A percentile compares a stretch with the other conserved stretches of the same genome.
Conservation (phyloP, 2,888 invertebrate species). For the Netelia fuscicornis region DNA sequence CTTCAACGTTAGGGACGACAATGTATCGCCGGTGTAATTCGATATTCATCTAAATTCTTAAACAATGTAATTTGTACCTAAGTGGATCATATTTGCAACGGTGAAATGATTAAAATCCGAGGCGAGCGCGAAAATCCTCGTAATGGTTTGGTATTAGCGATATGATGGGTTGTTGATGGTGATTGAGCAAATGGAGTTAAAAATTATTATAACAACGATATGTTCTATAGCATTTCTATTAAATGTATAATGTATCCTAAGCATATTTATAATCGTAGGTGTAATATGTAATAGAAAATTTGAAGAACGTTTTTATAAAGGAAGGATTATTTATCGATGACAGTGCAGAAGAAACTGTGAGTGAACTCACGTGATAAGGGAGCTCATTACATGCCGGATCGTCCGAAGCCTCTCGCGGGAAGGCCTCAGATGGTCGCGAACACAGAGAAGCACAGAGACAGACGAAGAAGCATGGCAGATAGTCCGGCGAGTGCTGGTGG, state of each 20-base stretch:
- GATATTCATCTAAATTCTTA: neutral
- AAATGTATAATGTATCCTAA: neutral
- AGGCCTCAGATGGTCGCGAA: constrained; percentile 85
- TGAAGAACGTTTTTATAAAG: neutral
- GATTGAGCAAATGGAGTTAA: constrained; percentile 26
- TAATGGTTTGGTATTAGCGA: neutral
- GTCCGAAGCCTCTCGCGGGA: constrained; percentile 81
- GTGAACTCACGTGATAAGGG: constrained; percentile 82
- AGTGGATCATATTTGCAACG: neutral
- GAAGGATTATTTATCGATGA: constrained; percentile 17
- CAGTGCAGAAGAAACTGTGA: constrained; percentile 76
- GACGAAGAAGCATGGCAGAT: constrained; percentile 84
- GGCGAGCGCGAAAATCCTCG: constrained; percentile 24
- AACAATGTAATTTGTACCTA: neutral
- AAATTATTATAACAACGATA: constrained; percentile 11
- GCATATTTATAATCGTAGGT: neutral
- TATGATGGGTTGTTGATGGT: neutral
- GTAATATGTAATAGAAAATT: neutral
- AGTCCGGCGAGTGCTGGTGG: constrained; percentile 83
- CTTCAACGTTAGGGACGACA: neutral
- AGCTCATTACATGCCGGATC: constrained; percentile 83
- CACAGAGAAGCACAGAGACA: constrained; percentile 85
- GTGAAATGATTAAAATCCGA: constrained; percentile 16
- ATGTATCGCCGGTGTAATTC: neutral
- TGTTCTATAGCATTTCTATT: neutral